phyloP scores from a whole-genome alignment of 2,888 invertebrate genomes.

The Monopis laevigella region DNA sequence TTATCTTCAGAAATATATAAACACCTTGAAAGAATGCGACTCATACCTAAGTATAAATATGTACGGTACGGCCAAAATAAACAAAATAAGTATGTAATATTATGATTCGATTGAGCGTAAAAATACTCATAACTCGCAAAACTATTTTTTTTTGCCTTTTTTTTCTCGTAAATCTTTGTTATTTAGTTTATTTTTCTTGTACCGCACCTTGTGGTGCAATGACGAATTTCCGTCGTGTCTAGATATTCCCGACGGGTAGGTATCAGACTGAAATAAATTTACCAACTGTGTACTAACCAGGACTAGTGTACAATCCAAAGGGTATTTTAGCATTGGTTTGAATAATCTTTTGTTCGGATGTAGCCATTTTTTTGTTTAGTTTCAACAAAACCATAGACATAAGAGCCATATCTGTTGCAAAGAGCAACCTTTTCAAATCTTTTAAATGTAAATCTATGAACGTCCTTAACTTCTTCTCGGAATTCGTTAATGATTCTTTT shows the following conservation, averaged over 20 bases:
- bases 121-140: neutral
- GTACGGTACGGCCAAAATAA: no score
- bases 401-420: constrained; percentile 49
- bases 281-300: constrained; percentile 30
- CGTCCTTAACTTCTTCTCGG: constrained; percentile 35
- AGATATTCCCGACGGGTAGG: neutral
- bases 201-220: neutral
- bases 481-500: constrained; percentile 35
- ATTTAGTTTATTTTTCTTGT: neutral
- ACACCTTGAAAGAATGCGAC: no score
- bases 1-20: no score
- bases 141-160: neutral
- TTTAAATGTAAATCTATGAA: constrained; percentile 50
- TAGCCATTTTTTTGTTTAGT: constrained; percentile 58
- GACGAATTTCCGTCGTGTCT: no score
- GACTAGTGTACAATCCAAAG: constrained; percentile 53
- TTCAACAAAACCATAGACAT: constrained; percentile 58
- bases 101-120: neutral
- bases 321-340: constrained; percentile 55
- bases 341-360: constrained; percentile 51
- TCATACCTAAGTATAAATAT: no score
- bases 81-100: constrained; percentile 5
- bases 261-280: neutral
- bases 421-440: constrained; percentile 49
- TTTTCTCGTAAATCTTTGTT: neutral